These are phyloP conservation scores for Aselliscus stoliczkanus DNA, from an alignment of 2,797 vertebrate genomes.

Conservation along the genomic window DNA sequence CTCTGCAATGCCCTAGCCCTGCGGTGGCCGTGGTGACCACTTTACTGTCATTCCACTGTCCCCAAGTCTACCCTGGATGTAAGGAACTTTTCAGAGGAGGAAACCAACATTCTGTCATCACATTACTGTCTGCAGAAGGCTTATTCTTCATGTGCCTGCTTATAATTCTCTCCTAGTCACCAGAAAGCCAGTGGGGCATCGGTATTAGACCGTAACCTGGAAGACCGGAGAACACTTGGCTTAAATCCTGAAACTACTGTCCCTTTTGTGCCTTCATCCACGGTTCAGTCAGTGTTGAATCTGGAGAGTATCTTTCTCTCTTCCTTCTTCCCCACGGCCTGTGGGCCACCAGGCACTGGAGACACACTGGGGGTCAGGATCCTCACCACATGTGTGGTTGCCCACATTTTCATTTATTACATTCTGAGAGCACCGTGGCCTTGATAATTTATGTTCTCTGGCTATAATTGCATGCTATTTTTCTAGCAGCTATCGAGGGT, in stretches of 20 bases:
- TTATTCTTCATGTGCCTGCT: neutral
- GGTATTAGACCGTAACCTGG: neutral
- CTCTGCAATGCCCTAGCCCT: neutral
- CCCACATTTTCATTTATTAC: slow-evolving; percentile 38
- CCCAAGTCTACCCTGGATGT: neutral
- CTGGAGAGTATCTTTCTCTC: neutral
- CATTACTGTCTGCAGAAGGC: neutral
- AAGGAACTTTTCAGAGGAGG: neutral
- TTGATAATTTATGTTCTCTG: slow-evolving; percentile 62
- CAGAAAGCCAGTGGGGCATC: neutral
- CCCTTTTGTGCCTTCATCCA: neutral
- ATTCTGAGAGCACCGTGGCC: slow-evolving; percentile 9
- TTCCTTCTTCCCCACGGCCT: neutral
- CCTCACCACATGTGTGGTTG: slow-evolving; percentile 33
- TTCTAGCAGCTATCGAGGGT: slow-evolving; percentile 68
- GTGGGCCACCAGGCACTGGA: slow-evolving; percentile 33
- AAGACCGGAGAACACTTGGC: neutral
- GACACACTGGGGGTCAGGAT: slow-evolving; percentile 3
- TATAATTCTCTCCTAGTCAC: neutral
- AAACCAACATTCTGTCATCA: neutral
- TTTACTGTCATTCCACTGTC: neutral
- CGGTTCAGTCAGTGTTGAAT: neutral
- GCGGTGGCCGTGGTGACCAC: neutral
- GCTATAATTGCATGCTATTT: slow-evolving; percentile 62
- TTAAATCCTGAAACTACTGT: neutral